These are phyloP conservation scores for Epinephelus coioides DNA, from an alignment of 2,797 vertebrate genomes.

Conservation along the genomic window DNA sequence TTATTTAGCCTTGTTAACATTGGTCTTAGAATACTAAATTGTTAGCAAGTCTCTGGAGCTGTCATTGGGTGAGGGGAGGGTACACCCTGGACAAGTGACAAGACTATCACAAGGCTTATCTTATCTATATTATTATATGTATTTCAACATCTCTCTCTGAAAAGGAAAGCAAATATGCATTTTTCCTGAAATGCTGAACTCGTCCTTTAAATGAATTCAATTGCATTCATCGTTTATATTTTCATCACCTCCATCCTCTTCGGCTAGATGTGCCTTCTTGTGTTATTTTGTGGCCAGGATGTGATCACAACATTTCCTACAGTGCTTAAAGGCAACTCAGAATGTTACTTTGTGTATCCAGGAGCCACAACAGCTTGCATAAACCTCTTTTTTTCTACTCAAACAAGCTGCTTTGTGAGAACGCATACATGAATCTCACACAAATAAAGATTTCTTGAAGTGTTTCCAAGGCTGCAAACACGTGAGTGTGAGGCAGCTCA, in stretches of 20 bases:
- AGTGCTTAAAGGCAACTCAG: constrained; percentile 19
- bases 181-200: too few species aligned
- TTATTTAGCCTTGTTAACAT: not conserved
- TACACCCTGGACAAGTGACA: too few species aligned
- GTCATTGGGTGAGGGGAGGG: too few species aligned
- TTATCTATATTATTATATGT: too few species aligned
- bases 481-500: constrained; percentile 61
- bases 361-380: constrained; percentile 12
- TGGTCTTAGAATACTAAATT: too few species aligned
- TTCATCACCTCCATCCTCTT: not conserved
- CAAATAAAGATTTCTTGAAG: constrained; percentile 46
- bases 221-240: not conserved
- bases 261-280: not conserved
- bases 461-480: constrained; percentile 72
- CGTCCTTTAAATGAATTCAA: not conserved
- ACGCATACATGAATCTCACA: constrained; percentile 47
- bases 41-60: too few species aligned
- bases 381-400: not conserved
- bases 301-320: constrained; percentile 20
- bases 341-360: constrained; percentile 13
- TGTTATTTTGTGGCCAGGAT: constrained; percentile 13
- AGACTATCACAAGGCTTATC: too few species aligned
- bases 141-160: too few species aligned
- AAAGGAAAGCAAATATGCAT: too few species aligned
- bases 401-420: constrained; percentile 36